These are phyloP conservation scores for Dichetophora obliterata DNA, from an alignment of 2,888 invertebrate genomes.

Conservation along the genomic window DNA sequence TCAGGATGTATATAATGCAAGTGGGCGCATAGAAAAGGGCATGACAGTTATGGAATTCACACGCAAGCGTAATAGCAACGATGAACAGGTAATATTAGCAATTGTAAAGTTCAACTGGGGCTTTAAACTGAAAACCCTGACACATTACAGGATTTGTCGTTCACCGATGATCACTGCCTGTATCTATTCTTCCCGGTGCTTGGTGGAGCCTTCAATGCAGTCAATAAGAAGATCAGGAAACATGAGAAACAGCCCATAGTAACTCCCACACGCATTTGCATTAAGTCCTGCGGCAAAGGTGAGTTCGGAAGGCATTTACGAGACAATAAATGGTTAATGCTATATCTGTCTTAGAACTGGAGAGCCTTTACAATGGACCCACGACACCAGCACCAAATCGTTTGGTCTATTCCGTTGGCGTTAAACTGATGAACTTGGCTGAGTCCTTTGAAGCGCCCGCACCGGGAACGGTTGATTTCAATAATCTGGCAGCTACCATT, in stretches of 20 bases:
- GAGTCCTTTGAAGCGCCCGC: constrained; percentile 82
- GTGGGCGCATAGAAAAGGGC: constrained; percentile 81
- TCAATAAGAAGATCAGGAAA: constrained; percentile 87
- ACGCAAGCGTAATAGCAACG: constrained; percentile 82
- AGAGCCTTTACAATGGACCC: constrained; percentile 67
- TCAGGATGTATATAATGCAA: constrained; percentile 80
- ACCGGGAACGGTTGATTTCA: constrained; percentile 80
- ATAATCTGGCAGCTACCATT: constrained; percentile 77
- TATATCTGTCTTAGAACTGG: constrained; percentile 55
- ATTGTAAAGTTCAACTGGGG: neutral
- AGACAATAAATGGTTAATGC: neutral
- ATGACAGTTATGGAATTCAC: constrained; percentile 83
- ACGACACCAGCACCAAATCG: constrained; percentile 77
- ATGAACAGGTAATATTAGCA: constrained; percentile 67
- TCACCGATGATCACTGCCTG: constrained; percentile 84
- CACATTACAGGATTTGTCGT: constrained; percentile 78
- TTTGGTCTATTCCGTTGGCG: constrained; percentile 78
- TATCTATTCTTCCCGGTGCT: constrained; percentile 90
- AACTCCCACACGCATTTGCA: constrained; percentile 84
- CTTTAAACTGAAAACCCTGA: neutral
- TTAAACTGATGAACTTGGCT: constrained; percentile 82
- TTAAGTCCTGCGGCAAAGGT: constrained; percentile 84
- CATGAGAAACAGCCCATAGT: constrained; percentile 81
- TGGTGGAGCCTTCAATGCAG: constrained; percentile 85
- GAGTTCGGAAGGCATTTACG: neutral